A percentile compares a stretch with the other conserved stretches of the same genome.
Conservation (phyloP, 2,113 vertebrate species). For the Phyllostomus hastatus region DNA sequence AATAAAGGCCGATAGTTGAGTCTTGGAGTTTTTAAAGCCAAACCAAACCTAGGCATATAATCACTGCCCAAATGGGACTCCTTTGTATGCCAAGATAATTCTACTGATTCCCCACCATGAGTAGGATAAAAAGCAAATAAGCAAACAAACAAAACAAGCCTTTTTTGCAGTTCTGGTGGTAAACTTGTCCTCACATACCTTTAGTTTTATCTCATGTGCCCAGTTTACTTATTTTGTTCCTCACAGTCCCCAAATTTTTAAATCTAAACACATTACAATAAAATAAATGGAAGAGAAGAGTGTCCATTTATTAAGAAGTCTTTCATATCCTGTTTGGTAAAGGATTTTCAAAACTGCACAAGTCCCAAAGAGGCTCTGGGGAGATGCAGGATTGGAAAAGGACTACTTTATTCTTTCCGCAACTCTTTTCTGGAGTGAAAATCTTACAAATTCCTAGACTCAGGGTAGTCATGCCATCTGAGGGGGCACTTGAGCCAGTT, state of each 20-base stretch:
- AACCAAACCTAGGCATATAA: not conserved
- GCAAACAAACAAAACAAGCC: not conserved
- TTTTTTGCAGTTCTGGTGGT: not conserved
- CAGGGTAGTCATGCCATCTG: not conserved
- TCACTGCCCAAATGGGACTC: not conserved
- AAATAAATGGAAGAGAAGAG: not conserved
- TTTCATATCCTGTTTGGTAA: not conserved
- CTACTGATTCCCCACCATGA: not conserved
- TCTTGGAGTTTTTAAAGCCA: not conserved
- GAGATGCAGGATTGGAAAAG: not conserved
- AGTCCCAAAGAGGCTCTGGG: not conserved
- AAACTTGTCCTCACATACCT: not conserved
- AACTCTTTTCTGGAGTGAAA: not conserved
- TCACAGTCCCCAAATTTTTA: not conserved
- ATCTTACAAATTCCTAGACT: not conserved
- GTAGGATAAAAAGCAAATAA: not conserved
- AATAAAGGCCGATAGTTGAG: not conserved
- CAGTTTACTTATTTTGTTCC: not conserved
- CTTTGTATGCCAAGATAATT: not conserved
- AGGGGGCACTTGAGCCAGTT: not conserved
- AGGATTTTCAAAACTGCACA: not conserved
- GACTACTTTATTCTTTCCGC: not conserved
- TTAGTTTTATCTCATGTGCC: not conserved
- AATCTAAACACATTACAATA: not conserved
- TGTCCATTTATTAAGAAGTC: not conserved